Evolutionary conservation across 1,140 invertebrate species (phyloP), one percentile per base, ranked within the genome.

Genomic region (Gryon sp.): DNA sequence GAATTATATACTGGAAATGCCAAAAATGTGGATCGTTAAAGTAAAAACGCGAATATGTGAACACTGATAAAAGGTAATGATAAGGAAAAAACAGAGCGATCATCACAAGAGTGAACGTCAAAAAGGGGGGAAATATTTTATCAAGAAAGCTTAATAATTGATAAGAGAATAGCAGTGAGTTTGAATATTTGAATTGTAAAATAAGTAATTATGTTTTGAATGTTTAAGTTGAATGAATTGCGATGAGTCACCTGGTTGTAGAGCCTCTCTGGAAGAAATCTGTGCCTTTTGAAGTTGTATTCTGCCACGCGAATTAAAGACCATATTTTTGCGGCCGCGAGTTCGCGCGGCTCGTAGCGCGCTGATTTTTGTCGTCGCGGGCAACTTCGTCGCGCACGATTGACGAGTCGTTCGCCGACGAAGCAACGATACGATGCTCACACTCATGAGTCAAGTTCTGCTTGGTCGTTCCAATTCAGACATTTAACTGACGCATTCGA

Each of bases 381-480:
- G 22, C n/a, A 53, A 68, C 46, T 57, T 66, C 43, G 41, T 48
- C 26, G 38, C 15, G 28, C 14, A 41, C 38, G 46, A 68, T 53
- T 70, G 40, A 32, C 12, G 22, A 36, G 65, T 65, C 50, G 74
- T 70, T 57, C 55, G 70, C 32, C 59, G 50, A 55, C 50, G 59
- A 57, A 73, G 63, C 68, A 57, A 38, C 57, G 68, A 68, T 32
- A 40, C 62, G 28, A 48, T 52, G 41, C 65, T 70, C 43, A 74
- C 32, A 75, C 62, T 75, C 75, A 78, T 80, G 78, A 62, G 66
- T 53, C 57, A 50, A 62, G 60, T 57, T 22, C 19, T 24, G 59
- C 20, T 6, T 30, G 12, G 15, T 18, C 32, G n/a, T 34, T 2
- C n/a, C 9, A 43, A 18, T 20, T 43, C 40, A 53, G 28, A 48